phyloP scores from a whole-genome alignment of 2,797 vertebrate genomes.

The Enteromius paludinosus region DNA sequence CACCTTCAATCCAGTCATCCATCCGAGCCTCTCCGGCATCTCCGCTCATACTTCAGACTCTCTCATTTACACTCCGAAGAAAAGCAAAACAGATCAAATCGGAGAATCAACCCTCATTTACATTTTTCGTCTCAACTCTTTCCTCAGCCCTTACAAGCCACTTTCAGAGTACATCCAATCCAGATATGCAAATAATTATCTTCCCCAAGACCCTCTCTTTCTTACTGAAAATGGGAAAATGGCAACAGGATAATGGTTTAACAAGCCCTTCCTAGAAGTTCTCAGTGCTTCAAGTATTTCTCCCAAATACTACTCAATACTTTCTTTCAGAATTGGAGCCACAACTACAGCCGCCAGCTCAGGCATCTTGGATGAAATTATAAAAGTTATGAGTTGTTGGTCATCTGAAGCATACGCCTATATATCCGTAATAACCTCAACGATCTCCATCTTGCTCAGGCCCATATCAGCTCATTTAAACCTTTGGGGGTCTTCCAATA shows the following conservation, averaged over 20 bases:
- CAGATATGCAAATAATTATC: background rate
- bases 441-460: too few species aligned
- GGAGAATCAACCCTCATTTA: background rate
- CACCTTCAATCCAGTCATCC: too few species aligned
- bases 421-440: too few species aligned
- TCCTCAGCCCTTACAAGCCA: background rate
- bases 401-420: background rate
- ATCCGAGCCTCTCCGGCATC: background rate
- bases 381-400: background rate
- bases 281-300: background rate
- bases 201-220: background rate
- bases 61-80: too few species aligned
- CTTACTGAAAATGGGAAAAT: background rate
- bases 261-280: background rate
- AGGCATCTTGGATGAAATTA: background rate
- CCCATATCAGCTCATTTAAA: background rate
- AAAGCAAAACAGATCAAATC: too few species aligned
- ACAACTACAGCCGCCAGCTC: background rate
- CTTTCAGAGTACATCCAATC: background rate
- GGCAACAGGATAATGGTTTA: background rate
- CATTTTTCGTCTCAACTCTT: background rate
- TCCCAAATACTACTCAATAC: background rate
- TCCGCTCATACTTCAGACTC: too few species aligned
- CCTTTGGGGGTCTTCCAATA: background rate
- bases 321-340: background rate